phyloP scores from a whole-genome alignment of 2,797 vertebrate genomes.

The Cryptoprocta ferox region DNA sequence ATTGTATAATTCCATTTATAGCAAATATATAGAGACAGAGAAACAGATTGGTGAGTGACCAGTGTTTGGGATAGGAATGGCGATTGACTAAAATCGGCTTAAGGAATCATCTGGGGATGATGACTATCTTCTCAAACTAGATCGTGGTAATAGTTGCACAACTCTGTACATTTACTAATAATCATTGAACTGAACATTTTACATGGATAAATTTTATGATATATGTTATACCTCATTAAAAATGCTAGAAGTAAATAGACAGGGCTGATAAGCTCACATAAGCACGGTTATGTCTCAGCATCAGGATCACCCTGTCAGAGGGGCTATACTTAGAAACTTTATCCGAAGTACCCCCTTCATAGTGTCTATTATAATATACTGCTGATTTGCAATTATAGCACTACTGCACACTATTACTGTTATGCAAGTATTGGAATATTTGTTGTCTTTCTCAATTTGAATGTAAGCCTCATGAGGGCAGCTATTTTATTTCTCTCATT shows the following conservation, averaged over 20 bases:
- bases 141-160: not conserved
- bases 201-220: not conserved
- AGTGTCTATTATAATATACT: not conserved
- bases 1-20: not conserved
- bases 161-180: not conserved
- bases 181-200: not conserved
- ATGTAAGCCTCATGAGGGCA: not conserved
- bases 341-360: not conserved
- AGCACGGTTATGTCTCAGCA: not conserved
- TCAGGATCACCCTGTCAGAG: not conserved
- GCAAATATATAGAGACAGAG: not conserved
- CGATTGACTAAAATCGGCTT: not conserved
- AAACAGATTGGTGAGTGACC: not conserved
- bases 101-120: not conserved
- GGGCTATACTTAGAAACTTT: not conserved
- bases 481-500: slow-evolving; percentile 31
- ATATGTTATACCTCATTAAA: not conserved
- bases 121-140: not conserved
- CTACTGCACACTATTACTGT: not conserved
- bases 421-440: not conserved
- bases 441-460: not conserved
- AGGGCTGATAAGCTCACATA: not conserved
- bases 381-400: not conserved
- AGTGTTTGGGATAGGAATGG: not conserved
- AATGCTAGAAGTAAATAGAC: not conserved